phyloP scores from a whole-genome alignment of 2,797 vertebrate genomes.

The Astyanax mexicanus region DNA sequence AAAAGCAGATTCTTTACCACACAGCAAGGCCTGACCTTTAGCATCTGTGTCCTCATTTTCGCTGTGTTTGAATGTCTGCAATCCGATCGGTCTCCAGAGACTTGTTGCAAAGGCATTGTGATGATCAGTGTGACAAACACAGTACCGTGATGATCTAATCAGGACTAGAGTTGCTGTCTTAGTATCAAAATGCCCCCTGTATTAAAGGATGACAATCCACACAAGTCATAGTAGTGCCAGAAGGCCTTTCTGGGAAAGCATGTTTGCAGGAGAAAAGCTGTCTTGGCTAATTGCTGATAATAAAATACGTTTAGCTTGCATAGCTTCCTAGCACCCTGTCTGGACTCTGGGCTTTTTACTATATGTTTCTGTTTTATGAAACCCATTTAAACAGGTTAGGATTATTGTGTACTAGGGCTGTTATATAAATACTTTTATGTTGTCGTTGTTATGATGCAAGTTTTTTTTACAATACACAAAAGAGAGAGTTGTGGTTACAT shows the following conservation, averaged over 20 bases:
- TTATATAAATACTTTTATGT: too few species aligned
- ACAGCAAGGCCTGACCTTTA: constrained; percentile 43
- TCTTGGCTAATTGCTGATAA: too few species aligned
- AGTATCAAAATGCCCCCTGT: constrained; percentile 9
- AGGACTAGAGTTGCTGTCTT: background rate
- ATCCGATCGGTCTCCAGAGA: constrained; percentile 51
- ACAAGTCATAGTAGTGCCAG: constrained; percentile 1
- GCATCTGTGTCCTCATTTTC: constrained; percentile 42
- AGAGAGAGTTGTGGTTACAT: too few species aligned
- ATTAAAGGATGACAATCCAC: constrained; percentile 16
- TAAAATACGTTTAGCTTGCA: too few species aligned
- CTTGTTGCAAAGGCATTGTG: constrained; percentile 22
- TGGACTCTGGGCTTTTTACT: too few species aligned
- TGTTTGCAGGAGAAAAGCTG: background rate
- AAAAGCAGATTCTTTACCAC: constrained; percentile 7
- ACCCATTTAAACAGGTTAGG: too few species aligned
- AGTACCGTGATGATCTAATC: constrained; percentile 4
- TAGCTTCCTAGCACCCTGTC: too few species aligned
- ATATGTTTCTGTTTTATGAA: too few species aligned
- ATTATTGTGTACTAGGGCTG: too few species aligned
- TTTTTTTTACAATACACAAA: too few species aligned
- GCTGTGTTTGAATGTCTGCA: constrained; percentile 44
- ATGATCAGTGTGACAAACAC: constrained; percentile 35
- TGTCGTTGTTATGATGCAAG: too few species aligned
- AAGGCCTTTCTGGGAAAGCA: constrained; percentile 17